These are phyloP conservation scores for Torymus texanus DNA, from an alignment of 2,888 invertebrate species.

Conservation along the genomic window DNA sequence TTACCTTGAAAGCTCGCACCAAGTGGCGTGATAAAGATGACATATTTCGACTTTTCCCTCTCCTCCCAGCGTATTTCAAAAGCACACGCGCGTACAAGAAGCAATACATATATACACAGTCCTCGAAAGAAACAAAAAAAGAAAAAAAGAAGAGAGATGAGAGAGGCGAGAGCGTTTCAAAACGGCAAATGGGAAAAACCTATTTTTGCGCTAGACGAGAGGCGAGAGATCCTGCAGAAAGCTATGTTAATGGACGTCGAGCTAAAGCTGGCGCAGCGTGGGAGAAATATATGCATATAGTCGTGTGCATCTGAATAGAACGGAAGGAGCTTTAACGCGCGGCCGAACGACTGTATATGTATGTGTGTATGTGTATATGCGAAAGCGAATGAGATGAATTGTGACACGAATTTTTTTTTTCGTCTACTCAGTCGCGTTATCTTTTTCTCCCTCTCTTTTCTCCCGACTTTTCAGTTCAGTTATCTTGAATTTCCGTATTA, in stretches of 20 bases:
- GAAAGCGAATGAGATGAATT: no score
- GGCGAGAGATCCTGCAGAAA: not conserved
- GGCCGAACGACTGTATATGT: no score
- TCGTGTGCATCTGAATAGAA: no score
- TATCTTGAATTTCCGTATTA: no score
- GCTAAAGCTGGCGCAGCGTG: not conserved
- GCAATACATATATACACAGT: no score
- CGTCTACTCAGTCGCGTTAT: no score
- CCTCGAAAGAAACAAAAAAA: not conserved
- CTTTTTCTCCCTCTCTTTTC: no score
- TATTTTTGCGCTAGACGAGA: constrained; percentile 8
- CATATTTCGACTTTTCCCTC: constrained; percentile 8
- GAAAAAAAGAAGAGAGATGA: not conserved
- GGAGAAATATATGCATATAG: no score
- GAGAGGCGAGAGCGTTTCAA: constrained; percentile 11
- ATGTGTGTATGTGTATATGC: no score
- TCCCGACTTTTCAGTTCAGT: no score
- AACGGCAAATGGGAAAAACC: constrained; percentile 13
- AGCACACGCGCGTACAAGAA: not conserved
- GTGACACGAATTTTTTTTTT: no score
- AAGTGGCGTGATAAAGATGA: constrained; percentile 26
- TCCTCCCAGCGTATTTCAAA: not conserved
- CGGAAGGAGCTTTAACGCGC: no score
- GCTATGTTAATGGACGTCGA: constrained; percentile 10
- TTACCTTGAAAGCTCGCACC: constrained; percentile 29